phyloP scores from a whole-genome alignment of 1,140 invertebrate species.

The Cydia strobilella region DNA sequence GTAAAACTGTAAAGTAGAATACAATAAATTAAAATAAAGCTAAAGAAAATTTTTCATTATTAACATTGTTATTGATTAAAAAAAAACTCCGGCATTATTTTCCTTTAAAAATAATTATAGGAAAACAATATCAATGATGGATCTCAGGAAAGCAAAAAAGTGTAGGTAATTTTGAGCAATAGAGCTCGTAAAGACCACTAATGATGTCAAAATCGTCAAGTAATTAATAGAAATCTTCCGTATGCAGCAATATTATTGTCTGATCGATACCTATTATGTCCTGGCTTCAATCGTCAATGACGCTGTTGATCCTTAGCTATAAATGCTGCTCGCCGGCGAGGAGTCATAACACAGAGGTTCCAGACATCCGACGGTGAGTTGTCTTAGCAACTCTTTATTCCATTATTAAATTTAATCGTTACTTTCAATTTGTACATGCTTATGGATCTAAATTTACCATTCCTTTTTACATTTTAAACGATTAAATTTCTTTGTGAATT shows the following conservation, averaged over 20 bases:
- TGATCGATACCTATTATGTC: slow-evolving; percentile 9
- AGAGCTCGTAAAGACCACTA: not conserved
- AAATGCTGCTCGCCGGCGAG: not conserved
- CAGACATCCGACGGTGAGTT: slow-evolving; percentile 14
- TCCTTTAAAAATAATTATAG: too few relatives aligned
- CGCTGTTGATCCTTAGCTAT: slow-evolving; percentile 5
- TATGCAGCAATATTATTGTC: slow-evolving; percentile 5
- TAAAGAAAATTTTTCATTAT: too few relatives aligned
- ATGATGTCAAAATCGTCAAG: not conserved
- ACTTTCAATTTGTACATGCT: too few relatives aligned
- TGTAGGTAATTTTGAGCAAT: not conserved
- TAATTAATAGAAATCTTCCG: slow-evolving; percentile 13
- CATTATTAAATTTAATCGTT: not conserved
- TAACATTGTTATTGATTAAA: too few relatives aligned
- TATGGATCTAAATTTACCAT: too few relatives aligned
- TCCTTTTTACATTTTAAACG: too few relatives aligned
- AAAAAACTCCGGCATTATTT: too few relatives aligned
- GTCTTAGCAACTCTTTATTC: not conserved
- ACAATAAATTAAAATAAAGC: too few relatives aligned
- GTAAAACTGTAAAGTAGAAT: too few relatives aligned
- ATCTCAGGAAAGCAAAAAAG: not conserved
- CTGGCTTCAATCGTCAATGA: slow-evolving; percentile 13
- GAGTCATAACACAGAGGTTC: not conserved
- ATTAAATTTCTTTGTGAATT: too few relatives aligned
- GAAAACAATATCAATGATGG: not conserved